These are phyloP conservation scores for Holcopasites calliopsidis DNA, from an alignment of 1,140 invertebrate species.

Conservation along the genomic window DNA sequence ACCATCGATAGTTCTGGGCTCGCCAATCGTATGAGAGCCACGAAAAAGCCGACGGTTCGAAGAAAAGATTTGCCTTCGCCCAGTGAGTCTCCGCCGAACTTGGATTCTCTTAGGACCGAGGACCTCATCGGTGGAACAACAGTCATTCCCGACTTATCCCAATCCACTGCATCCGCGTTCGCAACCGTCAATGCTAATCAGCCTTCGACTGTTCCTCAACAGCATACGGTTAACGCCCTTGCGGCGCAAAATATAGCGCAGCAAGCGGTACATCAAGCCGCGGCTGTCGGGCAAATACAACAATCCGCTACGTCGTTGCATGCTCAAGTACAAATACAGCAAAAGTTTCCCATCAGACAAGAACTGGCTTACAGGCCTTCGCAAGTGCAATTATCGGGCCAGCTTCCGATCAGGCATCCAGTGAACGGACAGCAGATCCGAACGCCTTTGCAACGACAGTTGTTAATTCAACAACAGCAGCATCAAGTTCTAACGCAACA, in stretches of 20 bases:
- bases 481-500: slow-evolving; percentile 58
- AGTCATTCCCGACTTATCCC: slow-evolving; percentile 63
- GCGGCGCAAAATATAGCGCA: slow-evolving; percentile 44
- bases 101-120: slow-evolving; percentile 74
- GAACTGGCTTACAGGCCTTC: slow-evolving; percentile 71
- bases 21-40: slow-evolving; percentile 77
- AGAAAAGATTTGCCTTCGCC: slow-evolving; percentile 74
- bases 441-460: slow-evolving; percentile 72
- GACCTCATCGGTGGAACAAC: slow-evolving; percentile 69
- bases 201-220: slow-evolving; percentile 75
- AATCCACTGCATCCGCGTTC: slow-evolving; percentile 70
- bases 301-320: slow-evolving; percentile 60
- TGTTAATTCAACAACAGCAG: slow-evolving; percentile 63
- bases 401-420: slow-evolving; percentile 70
- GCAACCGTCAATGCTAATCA: slow-evolving; percentile 74
- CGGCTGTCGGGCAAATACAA: slow-evolving; percentile 54
- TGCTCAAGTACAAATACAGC: slow-evolving; percentile 77
- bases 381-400: slow-evolving; percentile 68
- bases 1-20: slow-evolving; percentile 75
- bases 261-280: slow-evolving; percentile 52
- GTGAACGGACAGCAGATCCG: slow-evolving; percentile 75
- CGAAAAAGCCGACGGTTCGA: slow-evolving; percentile 75
- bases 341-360: slow-evolving; percentile 75
- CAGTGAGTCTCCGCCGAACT: slow-evolving; percentile 71
- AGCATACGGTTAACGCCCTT: slow-evolving; percentile 59